A percentile compares a stretch with the other conserved stretches of the same genome.
Conservation (phyloP, 2,888 invertebrate genomes). For the Lypha dubia region DNA sequence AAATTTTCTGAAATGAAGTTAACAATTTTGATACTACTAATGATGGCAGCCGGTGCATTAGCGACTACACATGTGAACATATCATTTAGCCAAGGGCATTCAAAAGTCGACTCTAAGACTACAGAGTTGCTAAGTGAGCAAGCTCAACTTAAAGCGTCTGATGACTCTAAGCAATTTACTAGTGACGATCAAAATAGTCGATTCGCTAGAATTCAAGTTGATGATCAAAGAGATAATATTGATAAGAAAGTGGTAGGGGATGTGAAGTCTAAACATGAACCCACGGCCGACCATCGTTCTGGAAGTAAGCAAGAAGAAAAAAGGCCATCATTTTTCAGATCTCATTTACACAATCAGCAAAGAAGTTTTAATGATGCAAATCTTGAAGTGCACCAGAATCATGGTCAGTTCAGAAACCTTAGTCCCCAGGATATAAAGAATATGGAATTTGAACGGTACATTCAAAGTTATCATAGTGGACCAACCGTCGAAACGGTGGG, state of each 20-base stretch:
- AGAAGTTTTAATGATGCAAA: slow-evolving; percentile 44
- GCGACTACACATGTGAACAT: slow-evolving; percentile 80
- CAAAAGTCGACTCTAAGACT: slow-evolving; percentile 84
- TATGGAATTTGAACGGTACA: slow-evolving; percentile 81
- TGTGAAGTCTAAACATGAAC: slow-evolving; percentile 27
- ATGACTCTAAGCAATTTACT: slow-evolving; percentile 26
- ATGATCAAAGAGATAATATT: slow-evolving; percentile 31
- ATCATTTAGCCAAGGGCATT: slow-evolving; percentile 78
- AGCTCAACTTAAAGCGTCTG: slow-evolving; percentile 25
- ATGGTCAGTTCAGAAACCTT: slow-evolving; percentile 77
- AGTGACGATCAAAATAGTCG: slow-evolving; percentile 72
- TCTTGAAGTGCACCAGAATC: slow-evolving; percentile 70
- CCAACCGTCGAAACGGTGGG: slow-evolving; percentile 81
- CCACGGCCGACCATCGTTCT: slow-evolving; percentile 50
- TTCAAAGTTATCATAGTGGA: slow-evolving; percentile 80
- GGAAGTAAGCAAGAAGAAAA: slow-evolving; percentile 53
- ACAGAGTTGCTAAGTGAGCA: slow-evolving; percentile 9
- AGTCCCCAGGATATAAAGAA: slow-evolving; percentile 79
- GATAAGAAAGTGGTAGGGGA: slow-evolving; percentile 18
- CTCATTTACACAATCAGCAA: slow-evolving; percentile 29
- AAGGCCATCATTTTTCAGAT: slow-evolving; percentile 38
- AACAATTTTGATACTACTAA: slow-evolving; percentile 73
- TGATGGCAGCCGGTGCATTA: slow-evolving; percentile 75
- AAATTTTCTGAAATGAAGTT: slow-evolving; percentile 56
- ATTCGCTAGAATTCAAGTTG: slow-evolving; percentile 71